Evolutionary conservation across 2,797 vertebrate species (phyloP).

Genomic region (Pseudochirops corinnae): DNA sequence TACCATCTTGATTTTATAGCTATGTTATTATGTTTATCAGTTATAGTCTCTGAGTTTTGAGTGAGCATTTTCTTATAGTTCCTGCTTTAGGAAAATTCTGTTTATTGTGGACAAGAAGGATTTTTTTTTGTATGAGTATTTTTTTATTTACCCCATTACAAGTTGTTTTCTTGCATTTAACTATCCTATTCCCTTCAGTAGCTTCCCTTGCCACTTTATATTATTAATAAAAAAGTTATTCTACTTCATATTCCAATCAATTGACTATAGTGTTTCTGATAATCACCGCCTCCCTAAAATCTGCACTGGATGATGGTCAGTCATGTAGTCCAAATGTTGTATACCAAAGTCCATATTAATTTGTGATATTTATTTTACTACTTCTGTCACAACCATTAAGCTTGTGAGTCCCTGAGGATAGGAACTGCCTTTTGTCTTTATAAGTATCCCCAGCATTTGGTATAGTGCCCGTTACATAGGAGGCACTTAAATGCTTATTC

Average conservation of each 20-base stretch:
- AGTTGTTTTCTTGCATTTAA: background rate
- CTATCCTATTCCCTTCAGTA: background rate
- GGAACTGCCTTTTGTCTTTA: background rate
- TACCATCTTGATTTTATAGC: background rate
- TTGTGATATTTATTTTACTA: background rate
- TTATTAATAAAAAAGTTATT: background rate
- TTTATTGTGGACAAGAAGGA: slow-evolving; percentile 21
- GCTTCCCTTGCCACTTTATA: slow-evolving; percentile 35
- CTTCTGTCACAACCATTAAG: background rate
- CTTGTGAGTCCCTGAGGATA: background rate
- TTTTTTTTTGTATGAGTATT: background rate
- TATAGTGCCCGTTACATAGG: background rate
- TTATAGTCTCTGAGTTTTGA: background rate
- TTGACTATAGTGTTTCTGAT: slow-evolving; percentile 4
- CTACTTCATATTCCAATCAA: background rate
- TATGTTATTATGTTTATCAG: background rate
- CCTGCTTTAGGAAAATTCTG: slow-evolving; percentile 24
- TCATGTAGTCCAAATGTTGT: background rate
- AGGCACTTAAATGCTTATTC: background rate
- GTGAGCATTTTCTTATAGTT: background rate
- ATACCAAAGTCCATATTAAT: background rate
- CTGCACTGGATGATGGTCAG: background rate
- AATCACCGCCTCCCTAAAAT: slow-evolving; percentile 21
- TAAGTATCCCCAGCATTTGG: background rate
- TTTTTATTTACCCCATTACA: background rate